These are phyloP conservation scores for Myotis planiceps DNA, from an alignment of 2,797 vertebrate species.

Conservation along the genomic window DNA sequence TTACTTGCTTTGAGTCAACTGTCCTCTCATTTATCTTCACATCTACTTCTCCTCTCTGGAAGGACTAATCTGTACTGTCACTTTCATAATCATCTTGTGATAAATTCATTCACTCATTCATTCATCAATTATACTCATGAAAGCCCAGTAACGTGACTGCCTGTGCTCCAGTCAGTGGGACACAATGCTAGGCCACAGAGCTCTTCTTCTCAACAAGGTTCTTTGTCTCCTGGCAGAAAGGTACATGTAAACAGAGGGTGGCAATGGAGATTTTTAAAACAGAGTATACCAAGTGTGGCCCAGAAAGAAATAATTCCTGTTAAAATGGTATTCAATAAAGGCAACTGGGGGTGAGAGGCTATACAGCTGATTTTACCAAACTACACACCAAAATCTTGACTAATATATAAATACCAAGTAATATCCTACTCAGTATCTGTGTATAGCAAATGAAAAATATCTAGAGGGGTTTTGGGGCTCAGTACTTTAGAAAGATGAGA, in stretches of 20 bases:
- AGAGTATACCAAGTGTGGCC: background rate
- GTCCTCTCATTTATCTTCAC: background rate
- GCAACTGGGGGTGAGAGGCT: background rate
- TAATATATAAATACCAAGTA: background rate
- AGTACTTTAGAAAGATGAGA: background rate
- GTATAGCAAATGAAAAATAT: background rate
- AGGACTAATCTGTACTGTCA: background rate
- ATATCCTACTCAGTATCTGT: background rate
- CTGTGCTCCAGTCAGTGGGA: background rate
- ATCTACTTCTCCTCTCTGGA: background rate
- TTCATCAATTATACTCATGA: background rate
- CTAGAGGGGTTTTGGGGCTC: background rate
- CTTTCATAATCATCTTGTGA: background rate
- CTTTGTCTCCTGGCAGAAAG: background rate
- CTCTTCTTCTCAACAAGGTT: background rate
- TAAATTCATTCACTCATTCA: background rate
- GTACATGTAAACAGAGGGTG: background rate
- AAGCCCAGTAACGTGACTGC: background rate
- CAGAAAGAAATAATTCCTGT: background rate
- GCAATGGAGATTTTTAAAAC: background rate
- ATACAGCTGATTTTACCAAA: background rate
- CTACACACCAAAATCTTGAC: background rate
- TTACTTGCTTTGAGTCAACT: background rate
- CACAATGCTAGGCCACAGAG: background rate
- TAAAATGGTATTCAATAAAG: background rate